phyloP scores from a whole-genome alignment of 2,113 vertebrate genomes.

The Cricetomys ansorgei region DNA sequence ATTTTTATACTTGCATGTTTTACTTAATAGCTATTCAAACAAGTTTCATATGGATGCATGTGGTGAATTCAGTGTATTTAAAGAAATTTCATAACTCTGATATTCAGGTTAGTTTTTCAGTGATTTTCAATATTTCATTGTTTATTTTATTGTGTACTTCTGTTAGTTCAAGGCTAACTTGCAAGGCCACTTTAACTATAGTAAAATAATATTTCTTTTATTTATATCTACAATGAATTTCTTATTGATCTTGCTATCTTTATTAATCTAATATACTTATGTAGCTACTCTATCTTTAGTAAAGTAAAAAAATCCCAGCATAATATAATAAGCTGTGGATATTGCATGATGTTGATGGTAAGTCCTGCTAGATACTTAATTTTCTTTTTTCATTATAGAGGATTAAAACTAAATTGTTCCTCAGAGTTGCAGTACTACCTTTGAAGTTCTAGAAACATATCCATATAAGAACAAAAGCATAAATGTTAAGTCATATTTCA shows the following conservation, averaged over 20 bases:
- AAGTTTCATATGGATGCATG: slow-evolving; percentile 18
- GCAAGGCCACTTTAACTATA: slow-evolving; percentile 11
- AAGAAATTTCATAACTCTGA: neutral
- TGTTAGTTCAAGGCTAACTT: slow-evolving; percentile 37
- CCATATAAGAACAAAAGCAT: neutral
- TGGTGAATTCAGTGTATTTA: slow-evolving; percentile 2
- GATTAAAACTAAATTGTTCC: neutral
- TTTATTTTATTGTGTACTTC: neutral
- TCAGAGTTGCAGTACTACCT: neutral
- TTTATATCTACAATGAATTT: slow-evolving; percentile 3
- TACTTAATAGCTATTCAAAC: slow-evolving; percentile 37
- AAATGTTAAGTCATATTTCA: slow-evolving; percentile 15
- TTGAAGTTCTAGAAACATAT: slow-evolving; percentile 22
- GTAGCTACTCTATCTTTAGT: neutral
- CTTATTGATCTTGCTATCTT: slow-evolving; percentile 19
- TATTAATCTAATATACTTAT: neutral
- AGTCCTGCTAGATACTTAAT: neutral
- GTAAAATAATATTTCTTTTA: slow-evolving; percentile 29
- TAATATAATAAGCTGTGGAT: neutral
- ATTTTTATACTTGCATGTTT: slow-evolving; percentile 61
- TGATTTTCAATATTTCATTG: neutral
- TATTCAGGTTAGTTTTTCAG: slow-evolving; percentile 14
- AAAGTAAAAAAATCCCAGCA: neutral
- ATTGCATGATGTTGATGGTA: neutral
- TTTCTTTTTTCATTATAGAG: slow-evolving; percentile 14